Conservation (phyloP, 2,888 invertebrate species). For the Andrena trimmerana region DNA sequence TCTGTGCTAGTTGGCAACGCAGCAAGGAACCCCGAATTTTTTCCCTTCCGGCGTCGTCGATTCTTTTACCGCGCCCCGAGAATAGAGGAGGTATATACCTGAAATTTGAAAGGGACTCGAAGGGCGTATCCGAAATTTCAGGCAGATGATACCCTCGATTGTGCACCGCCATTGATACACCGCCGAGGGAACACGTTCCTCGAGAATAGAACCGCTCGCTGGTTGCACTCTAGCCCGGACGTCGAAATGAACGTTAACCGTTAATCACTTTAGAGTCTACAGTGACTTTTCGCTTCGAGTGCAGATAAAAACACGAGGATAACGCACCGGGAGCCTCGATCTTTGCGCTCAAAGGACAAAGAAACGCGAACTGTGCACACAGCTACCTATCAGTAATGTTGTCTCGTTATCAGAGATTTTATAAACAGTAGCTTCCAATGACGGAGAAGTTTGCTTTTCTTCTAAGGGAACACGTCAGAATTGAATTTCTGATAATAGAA, state of each 20-base stretch:
- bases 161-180: conserved; percentile 6
- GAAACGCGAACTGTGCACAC: conserved; percentile 1
- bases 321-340: not conserved
- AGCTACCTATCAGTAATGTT: not conserved
- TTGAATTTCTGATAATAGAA: not conserved
- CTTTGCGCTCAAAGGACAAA: conserved; percentile 23
- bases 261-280: not conserved
- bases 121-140: conserved; percentile 57
- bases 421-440: not conserved
- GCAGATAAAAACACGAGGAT: conserved; percentile 4
- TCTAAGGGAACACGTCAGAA: not conserved
- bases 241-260: not conserved
- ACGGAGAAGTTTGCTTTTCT: not conserved
- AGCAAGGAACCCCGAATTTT: conserved; percentile 2
- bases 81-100: conserved; percentile 35
- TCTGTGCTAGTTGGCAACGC: conserved; percentile 18
- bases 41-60: conserved; percentile 9
- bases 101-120: conserved; percentile 53
- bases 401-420: conserved; percentile 4
- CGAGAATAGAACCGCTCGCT: not conserved
- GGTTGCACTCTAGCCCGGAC: not conserved
- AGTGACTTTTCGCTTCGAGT: not conserved
- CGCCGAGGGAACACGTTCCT: not conserved
- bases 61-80: conserved; percentile 8
- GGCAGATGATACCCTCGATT: conserved; percentile 27